phyloP scores from a whole-genome alignment of 1,140 invertebrate species.

The Drosophila pseudoobscura region DNA sequence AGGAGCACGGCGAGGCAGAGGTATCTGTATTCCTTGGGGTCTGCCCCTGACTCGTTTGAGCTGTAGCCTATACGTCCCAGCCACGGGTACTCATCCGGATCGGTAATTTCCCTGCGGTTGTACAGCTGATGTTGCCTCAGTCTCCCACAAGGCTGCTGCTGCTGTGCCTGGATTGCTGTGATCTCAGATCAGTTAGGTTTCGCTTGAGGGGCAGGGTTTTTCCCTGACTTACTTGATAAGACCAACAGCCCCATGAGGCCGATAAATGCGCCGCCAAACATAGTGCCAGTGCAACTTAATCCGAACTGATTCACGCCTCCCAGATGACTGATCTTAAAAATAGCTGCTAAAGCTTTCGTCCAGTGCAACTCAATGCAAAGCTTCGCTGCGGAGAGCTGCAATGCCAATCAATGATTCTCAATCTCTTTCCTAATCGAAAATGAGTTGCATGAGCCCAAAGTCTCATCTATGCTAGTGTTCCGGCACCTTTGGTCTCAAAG shows the following conservation, averaged over 20 bases:
- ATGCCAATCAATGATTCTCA: too few species aligned
- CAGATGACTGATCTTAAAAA: too few species aligned
- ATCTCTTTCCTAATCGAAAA: too few species aligned
- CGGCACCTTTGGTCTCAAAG: too few species aligned
- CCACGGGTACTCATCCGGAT: constrained; percentile 30
- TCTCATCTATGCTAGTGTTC: too few species aligned
- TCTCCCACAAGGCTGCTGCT: constrained; percentile 22
- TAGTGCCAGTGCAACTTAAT: constrained; percentile 2
- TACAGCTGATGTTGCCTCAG: constrained; percentile 21
- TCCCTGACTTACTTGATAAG: constrained; percentile 15
- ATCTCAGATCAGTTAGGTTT: too few species aligned
- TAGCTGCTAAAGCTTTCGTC: too few species aligned
- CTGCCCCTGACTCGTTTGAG: neutral
- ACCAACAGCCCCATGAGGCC: neutral
- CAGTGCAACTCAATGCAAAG: too few species aligned
- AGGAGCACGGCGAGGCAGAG: constrained; percentile 18
- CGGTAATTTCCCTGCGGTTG: neutral
- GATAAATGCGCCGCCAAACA: neutral
- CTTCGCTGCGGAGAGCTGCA: too few species aligned
- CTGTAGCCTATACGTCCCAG: constrained; percentile 23
- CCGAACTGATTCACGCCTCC: neutral
- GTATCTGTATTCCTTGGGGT: neutral
- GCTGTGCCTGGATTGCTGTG: neutral
- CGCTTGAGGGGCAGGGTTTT: too few species aligned
- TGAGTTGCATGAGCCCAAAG: too few species aligned